Base-by-base conservation (phyloP, 1,140 invertebrate species). In the Marisa cornuarietis region DNA sequence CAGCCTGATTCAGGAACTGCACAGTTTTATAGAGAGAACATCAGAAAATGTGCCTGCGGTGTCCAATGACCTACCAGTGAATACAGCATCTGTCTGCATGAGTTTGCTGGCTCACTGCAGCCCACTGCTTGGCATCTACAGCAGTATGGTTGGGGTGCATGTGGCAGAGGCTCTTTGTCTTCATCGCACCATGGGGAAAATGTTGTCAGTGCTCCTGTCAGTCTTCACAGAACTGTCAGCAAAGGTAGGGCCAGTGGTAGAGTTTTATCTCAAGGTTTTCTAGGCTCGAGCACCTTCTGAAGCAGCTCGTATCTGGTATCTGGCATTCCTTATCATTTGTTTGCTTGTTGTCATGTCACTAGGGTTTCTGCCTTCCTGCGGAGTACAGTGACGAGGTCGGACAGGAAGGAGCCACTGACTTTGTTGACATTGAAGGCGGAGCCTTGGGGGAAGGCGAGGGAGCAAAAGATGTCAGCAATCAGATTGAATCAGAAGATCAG, bases 381-480 rank as follows among this genome's bases (percentile, higher is more conserved):
- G 96, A 98, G 87, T 90, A 92, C 71, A 87, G 91, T 82, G 92
- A 93, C 68, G 90, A 93, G 81, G 82, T 84, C 26, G 85, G 85
- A 16, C 90, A 87, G 22, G 88, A 88, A 52, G 89, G 90, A 31
- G 90, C 90, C 26, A 91, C 87, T 20, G 88, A 93, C 71, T 92
- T 93, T 86, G 90, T 92, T 83, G 92, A 93, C 73, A 94, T 93
- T 79, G 93, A 94, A 83, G 93, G 92, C 51, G 92, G 91, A 72
- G 98, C 97, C 0, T 91, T 99, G 5, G 96, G 96, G 1, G 97
- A 99, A 83, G 97, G 97, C 0, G 95, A 98, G 78, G 97, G 97
- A 16, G 93, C 95, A 80, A 97, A 91, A 87, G 98, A 99, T 92
- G 96, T 99, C 10, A 99, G 97, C 2, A 97, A 99, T 76, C 90